Percentiles rank a stretch among this genome's conserved stretches.
phyloP scores from a whole-genome alignment of 2,113 vertebrate species.

The Poeciliopsis retropinna region DNA sequence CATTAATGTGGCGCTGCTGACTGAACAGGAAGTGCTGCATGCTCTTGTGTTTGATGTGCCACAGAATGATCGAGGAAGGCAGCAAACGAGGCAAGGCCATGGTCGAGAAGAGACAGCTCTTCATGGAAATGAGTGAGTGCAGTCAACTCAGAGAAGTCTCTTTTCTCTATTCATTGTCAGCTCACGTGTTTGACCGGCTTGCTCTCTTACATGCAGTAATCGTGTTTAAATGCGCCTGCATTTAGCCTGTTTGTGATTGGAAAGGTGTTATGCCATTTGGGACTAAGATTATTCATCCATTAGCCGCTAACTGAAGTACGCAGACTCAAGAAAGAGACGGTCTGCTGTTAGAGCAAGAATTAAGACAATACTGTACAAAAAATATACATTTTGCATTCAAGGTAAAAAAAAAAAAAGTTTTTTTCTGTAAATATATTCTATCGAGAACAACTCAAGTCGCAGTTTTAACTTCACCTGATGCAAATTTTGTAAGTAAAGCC shows the following conservation, averaged over 20 bases:
- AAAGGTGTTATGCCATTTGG: neutral
- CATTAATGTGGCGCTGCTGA: slow-evolving; percentile 8
- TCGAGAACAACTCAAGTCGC: no score
- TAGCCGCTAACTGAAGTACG: no score
- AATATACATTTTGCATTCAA: no score
- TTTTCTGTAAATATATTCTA: no score
- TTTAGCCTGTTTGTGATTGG: slow-evolving; percentile 5
- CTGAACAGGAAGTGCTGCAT: slow-evolving; percentile 16
- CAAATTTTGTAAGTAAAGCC: no score
- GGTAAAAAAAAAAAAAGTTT: no score
- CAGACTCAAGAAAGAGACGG: no score
- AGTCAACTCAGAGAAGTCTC: slow-evolving; percentile 43
- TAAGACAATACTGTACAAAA: no score
- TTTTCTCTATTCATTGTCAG: slow-evolving; percentile 32
- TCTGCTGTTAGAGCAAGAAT: no score
- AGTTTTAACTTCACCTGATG: no score
- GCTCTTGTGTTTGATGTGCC: slow-evolving; percentile 56
- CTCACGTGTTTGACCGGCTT: slow-evolving; percentile 17
- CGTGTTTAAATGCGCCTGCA: slow-evolving; percentile 11
- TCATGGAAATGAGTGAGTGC: slow-evolving; percentile 99
- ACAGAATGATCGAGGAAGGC: slow-evolving; percentile 98
- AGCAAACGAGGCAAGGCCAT: slow-evolving; percentile 92
- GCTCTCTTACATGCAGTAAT: neutral
- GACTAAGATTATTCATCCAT: no score
- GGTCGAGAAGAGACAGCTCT: slow-evolving; percentile 99